A percentile compares a stretch with the other conserved stretches of the same genome.
Evolutionary conservation across 1,140 invertebrate species (phyloP).

Genomic region (Drosophila athabasca): DNA sequence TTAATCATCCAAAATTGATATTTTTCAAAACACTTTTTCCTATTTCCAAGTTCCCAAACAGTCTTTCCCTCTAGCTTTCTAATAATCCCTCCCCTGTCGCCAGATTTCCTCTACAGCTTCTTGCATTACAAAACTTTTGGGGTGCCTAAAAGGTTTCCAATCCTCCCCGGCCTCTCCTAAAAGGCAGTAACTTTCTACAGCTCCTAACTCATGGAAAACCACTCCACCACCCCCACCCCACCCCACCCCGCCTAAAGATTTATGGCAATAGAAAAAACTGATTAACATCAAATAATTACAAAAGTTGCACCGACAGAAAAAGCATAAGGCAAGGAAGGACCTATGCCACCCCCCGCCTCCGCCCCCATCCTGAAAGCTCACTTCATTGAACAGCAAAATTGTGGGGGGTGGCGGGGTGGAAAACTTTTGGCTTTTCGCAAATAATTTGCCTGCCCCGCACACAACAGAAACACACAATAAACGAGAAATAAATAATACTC

Average conservation of each 20-base stretch:
- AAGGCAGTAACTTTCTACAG: constrained; percentile 38
- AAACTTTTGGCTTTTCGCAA: constrained; percentile 61
- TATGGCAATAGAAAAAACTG: constrained; percentile 70
- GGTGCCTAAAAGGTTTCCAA: constrained; percentile 10
- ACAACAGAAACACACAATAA: constrained; percentile 70
- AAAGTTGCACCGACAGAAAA: constrained; percentile 68
- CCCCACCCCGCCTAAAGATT: constrained; percentile 41
- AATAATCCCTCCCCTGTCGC: background rate
- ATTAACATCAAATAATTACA: constrained; percentile 83
- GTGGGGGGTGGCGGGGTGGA: background rate
- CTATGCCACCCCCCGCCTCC: too few relatives aligned
- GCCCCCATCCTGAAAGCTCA: constrained; percentile 33
- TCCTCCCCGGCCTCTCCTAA: background rate
- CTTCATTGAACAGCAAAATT: constrained; percentile 63
- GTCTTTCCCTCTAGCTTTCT: too few relatives aligned
- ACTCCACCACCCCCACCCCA: background rate
- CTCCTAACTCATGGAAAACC: constrained; percentile 1
- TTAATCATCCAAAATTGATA: too few relatives aligned
- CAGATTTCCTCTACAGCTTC: constrained; percentile 1
- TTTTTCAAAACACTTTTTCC: too few relatives aligned
- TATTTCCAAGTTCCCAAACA: too few relatives aligned
- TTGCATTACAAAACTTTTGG: constrained; percentile 18
- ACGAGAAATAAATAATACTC: constrained; percentile 69
- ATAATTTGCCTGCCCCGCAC: constrained; percentile 56
- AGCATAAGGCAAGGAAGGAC: constrained; percentile 66